phyloP scores from a whole-genome alignment of 2,888 invertebrate species.

The Tuberolachnus salignus region DNA sequence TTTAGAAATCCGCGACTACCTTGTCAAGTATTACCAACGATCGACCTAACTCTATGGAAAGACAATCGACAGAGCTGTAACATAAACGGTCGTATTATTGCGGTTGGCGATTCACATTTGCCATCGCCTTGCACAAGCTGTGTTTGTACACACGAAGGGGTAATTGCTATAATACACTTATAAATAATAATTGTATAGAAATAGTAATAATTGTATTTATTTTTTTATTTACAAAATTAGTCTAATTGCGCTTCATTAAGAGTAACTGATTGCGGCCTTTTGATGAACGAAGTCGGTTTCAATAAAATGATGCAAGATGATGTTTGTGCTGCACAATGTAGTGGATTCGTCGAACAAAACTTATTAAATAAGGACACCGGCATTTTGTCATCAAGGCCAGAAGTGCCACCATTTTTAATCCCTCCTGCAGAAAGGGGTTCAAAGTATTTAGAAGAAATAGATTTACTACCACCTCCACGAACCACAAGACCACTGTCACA shows the following conservation, averaged over 20 bases:
- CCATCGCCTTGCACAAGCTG: conserved; percentile 91
- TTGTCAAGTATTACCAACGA: conserved; percentile 78
- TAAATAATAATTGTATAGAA: not conserved
- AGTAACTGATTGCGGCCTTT: conserved; percentile 83
- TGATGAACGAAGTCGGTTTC: conserved; percentile 81
- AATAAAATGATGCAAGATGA: conserved; percentile 83
- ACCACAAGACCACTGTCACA: conserved; percentile 4
- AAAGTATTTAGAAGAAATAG: conserved; percentile 25
- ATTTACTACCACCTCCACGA: conserved; percentile 47
- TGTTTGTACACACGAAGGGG: conserved; percentile 81
- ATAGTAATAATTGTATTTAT: conserved; percentile 13
- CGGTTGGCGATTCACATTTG: conserved; percentile 82
- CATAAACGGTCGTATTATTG: conserved; percentile 78
- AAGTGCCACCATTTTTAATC: conserved; percentile 38
- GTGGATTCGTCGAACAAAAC: conserved; percentile 66
- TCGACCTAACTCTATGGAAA: conserved; percentile 83
- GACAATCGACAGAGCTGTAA: conserved; percentile 79
- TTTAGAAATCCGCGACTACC: conserved; percentile 83
- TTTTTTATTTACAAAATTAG: conserved; percentile 65
- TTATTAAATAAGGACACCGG: conserved; percentile 11
- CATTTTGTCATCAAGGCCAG: conserved; percentile 30
- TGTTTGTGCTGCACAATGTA: conserved; percentile 90
- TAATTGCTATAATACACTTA: conserved; percentile 43
- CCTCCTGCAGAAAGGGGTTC: conserved; percentile 29
- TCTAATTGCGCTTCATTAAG: conserved; percentile 86